Conservation (phyloP, 2,797 vertebrate genomes). For the Lithobates sylvaticus region DNA sequence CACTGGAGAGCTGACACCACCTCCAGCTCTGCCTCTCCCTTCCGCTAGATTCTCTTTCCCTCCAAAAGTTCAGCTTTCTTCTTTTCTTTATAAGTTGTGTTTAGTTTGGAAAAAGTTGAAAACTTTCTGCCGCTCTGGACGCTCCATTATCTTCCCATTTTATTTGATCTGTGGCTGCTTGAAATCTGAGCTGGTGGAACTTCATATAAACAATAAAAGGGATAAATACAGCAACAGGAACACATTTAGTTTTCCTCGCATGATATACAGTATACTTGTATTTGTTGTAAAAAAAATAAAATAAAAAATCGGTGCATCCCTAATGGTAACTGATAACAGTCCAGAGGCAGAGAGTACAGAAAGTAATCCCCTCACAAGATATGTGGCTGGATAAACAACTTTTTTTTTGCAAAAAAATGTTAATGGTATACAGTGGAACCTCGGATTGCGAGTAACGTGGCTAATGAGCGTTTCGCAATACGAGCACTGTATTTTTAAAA, state of each 20-base stretch:
- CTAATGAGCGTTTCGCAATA: no score
- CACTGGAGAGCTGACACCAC: not conserved
- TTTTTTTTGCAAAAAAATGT: no score
- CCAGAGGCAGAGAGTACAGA: no score
- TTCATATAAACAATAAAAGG: not conserved
- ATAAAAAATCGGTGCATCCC: no score
- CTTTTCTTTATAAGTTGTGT: not conserved
- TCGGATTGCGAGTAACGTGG: no score
- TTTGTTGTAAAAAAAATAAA: no score
- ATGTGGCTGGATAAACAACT: no score
- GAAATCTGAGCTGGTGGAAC: not conserved
- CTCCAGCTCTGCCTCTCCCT: not conserved
- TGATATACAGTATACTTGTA: no score
- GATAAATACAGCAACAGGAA: not conserved
- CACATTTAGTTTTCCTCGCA: not conserved
- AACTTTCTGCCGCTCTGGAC: not conserved
- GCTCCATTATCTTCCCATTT: not conserved
- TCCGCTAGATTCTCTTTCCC: not conserved
- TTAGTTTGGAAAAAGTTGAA: constrained; percentile 2
- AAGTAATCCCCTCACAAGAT: no score
- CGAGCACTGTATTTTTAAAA: no score
- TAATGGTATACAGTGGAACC: no score
- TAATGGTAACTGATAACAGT: no score
- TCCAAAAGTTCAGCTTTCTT: not conserved
- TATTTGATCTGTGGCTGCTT: not conserved